Conservation (phyloP, 1,140 invertebrate genomes). For the Bombus vancouverensis region DNA sequence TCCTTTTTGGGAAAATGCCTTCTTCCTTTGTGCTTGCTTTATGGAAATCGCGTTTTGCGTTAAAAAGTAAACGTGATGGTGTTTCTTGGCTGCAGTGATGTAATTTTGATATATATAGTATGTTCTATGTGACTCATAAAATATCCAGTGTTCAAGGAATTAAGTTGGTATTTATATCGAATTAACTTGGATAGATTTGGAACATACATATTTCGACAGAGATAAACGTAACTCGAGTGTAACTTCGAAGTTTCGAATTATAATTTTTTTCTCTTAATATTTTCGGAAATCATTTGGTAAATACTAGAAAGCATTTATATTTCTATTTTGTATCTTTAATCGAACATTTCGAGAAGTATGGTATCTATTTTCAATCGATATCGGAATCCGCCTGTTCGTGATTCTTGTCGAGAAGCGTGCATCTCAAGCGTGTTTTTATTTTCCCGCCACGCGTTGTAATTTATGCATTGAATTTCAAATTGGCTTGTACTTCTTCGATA, state of each 20-base stretch:
- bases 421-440: conserved; percentile 38
- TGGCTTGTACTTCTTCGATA: conserved; percentile 20
- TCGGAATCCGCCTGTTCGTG: not conserved
- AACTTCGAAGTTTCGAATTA: not conserved
- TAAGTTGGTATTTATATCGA: too few species aligned
- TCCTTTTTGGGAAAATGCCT: not conserved
- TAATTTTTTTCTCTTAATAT: not conserved
- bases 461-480: conserved; percentile 65
- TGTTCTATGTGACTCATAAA: too few species aligned
- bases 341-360: not conserved
- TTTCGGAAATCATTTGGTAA: not conserved
- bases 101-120: not conserved
- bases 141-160: too few species aligned
- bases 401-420: conserved; percentile 26
- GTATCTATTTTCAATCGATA: not conserved
- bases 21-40: not conserved
- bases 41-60: not conserved
- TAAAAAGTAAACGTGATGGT: not conserved
- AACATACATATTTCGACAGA: not conserved
- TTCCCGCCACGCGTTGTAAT: conserved; percentile 48
- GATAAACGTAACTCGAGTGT: not conserved
- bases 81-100: not conserved
- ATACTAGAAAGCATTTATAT: not conserved
- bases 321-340: not conserved
- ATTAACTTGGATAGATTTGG: too few species aligned